Evolutionary conservation across 2,113 vertebrate species (phyloP).

Genomic region (Cebus imitator): DNA sequence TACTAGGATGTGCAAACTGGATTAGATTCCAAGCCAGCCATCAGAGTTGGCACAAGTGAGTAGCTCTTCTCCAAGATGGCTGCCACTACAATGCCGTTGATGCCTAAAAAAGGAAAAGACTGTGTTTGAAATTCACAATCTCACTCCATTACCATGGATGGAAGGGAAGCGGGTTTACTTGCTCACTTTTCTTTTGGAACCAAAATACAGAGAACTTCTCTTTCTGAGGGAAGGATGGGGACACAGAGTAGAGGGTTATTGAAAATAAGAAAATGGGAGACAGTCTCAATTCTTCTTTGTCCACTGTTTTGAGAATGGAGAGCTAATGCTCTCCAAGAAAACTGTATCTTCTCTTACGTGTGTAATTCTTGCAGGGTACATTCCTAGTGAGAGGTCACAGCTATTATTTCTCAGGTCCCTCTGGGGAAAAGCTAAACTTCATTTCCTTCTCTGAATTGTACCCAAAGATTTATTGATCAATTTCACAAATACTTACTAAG

Average conservation of each 20-base stretch:
- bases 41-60: slow-evolving; percentile 1
- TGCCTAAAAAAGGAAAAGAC: not conserved
- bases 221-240: not conserved
- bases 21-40: slow-evolving; percentile 28
- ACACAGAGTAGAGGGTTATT: not conserved
- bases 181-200: not conserved
- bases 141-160: not conserved
- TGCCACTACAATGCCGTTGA: not conserved
- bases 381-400: not conserved
- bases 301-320: not conserved
- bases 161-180: not conserved
- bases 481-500: not conserved
- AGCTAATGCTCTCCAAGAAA: not conserved
- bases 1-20: slow-evolving; percentile 33
- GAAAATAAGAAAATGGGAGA: not conserved
- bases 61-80: slow-evolving; percentile 51
- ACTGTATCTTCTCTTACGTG: not conserved
- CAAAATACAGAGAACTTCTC: not conserved
- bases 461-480: not conserved
- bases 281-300: not conserved
- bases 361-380: not conserved
- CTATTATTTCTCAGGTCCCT: not conserved
- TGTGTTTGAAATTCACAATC: not conserved
- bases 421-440: not conserved
- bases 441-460: not conserved